Percentiles rank a stretch among this genome's conserved stretches.
Conservation (phyloP, 2,113 vertebrate species). For the Clarias gariepinus region DNA sequence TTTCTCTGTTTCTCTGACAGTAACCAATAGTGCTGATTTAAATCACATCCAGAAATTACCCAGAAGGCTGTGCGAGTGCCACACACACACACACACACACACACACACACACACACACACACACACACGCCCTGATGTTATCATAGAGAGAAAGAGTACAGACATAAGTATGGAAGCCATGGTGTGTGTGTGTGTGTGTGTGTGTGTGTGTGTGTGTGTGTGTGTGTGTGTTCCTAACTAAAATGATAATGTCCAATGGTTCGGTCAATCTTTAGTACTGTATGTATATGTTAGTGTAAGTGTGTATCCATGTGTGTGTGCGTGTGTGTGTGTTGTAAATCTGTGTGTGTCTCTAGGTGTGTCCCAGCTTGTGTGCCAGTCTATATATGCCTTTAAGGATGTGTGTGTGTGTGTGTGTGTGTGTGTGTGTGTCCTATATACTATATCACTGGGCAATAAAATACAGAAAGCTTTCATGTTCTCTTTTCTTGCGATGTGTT, state of each 20-base stretch:
- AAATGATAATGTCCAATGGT: background rate
- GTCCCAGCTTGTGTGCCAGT: no score
- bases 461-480: background rate
- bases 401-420: background rate
- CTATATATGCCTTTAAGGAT: no score
- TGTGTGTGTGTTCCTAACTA: background rate
- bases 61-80: background rate
- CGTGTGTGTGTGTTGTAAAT: no score
- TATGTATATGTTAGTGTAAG: background rate
- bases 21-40: constrained; percentile 12
- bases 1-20: constrained; percentile 35
- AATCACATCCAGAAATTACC: constrained; percentile 15
- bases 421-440: background rate
- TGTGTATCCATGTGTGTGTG: background rate
- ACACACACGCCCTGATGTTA: background rate
- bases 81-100: no score
- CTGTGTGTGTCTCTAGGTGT: no score
- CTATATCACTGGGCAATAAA: background rate
- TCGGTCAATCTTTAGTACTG: background rate
- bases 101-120: background rate
- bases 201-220: background rate
- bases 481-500: background rate
- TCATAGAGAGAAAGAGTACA: constrained; percentile 11
- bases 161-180: background rate
- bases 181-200: background rate